Base-by-base conservation (phyloP, 2,113 vertebrate species). In the Passer montanus region DNA sequence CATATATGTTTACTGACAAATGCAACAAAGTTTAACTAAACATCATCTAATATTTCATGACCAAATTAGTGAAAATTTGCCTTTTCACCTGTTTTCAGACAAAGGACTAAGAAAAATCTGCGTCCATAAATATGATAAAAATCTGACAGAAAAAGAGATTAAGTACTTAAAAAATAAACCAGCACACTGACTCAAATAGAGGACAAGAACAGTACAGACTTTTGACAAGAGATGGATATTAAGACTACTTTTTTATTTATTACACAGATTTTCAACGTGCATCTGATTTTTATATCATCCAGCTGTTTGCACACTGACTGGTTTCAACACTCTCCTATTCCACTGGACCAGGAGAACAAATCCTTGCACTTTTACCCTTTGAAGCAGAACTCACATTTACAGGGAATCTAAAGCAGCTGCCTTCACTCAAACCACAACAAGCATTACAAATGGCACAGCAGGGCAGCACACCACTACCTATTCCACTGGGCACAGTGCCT, bases 401-500 rank as follows among this genome's bases (percentile, higher is more conserved):
- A 56, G 41, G 37, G 46, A 66, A 17, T 6, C 13, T 47, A 26
- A 62, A 62, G 22, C 4, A 66, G 41, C 60, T 33, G n/a, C 12
- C 46, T 35, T 5, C 22, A 8, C 6, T 15, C 21, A 14, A 74
- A 75, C 41, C 43, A 11, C 37, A 74, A 30, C 21, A 6, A 28
- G 7, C 10, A 33, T 39, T 47, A 39, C 39, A 43, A 47, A 49
- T 7, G 7, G 33, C 72, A 37, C 2, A 1, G 58, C 1, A 0
- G 21, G 60, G 49, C 62, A 47, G 23, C 20, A 17, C 5, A 2
- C 12, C 59, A 15, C 39, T 37, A 0, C 33, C 46, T 43, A 6
- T 21, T 44, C 56, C 70, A 58, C 21, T 15, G 67, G 35, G 24
- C 7, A 2, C 62, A 39, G 23, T 3, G 41, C 27, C 33, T 86